Conservation (phyloP, 2,113 vertebrate species). For the Stigmatopora nigra region DNA sequence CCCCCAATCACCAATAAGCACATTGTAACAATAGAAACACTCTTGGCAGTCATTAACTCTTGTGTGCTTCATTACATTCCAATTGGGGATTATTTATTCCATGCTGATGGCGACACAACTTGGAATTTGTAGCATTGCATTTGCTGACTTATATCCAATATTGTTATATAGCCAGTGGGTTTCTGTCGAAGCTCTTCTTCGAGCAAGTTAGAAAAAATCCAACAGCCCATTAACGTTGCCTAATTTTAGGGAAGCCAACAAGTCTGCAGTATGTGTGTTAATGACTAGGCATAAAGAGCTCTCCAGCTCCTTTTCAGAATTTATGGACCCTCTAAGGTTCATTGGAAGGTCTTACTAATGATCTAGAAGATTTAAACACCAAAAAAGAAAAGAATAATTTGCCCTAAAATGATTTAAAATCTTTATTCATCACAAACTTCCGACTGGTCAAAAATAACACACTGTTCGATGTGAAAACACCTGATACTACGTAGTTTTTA, state of each 20-base stretch:
- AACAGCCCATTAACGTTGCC: neutral
- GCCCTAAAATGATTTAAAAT: neutral
- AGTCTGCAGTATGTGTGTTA: conserved; percentile 7
- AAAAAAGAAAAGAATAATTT: neutral
- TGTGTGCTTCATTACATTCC: conserved; percentile 39
- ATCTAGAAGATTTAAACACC: neutral
- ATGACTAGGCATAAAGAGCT: conserved; percentile 5
- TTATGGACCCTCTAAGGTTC: neutral
- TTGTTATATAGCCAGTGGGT: neutral
- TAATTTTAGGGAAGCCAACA: conserved; percentile 1
- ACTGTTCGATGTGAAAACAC: too few relatives aligned
- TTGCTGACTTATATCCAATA: too few relatives aligned
- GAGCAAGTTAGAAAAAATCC: conserved; percentile 7
- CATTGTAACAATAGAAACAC: conserved; percentile 49
- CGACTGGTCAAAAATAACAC: too few relatives aligned
- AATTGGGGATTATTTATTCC: conserved; percentile 30
- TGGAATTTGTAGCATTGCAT: neutral
- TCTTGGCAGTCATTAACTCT: conserved; percentile 37
- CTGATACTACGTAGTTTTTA: neutral
- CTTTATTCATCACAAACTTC: too few relatives aligned
- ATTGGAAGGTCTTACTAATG: neutral
- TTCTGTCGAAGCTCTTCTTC: neutral
- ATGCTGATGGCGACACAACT: neutral
- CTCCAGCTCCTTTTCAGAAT: conserved; percentile 5
- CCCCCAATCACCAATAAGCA: conserved; percentile 46